Percentiles rank a stretch among this genome's conserved stretches.
These are phyloP conservation scores for roundworm (Caenorhabditis elegans) DNA, from an alignment of 1,140 invertebrate species.

Conservation along the genomic window DNA sequence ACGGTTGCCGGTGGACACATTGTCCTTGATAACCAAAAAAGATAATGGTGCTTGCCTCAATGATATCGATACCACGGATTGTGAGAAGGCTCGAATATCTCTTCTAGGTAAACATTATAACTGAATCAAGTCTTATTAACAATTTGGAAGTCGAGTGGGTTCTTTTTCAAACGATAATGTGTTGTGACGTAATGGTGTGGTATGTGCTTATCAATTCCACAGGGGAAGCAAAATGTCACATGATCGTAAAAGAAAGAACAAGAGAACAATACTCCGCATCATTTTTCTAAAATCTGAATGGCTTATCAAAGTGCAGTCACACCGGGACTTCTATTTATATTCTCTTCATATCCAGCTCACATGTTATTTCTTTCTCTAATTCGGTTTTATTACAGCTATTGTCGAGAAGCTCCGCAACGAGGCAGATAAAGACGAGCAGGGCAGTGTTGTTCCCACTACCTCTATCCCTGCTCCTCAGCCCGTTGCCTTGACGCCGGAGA, in stretches of 20 bases:
- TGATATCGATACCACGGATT: conserved; percentile 51
- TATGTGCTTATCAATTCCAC: conserved; percentile 16
- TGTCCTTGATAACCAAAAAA: conserved; percentile 86
- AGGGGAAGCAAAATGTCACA: not conserved
- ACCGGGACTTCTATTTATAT: no score
- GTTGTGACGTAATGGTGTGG: conserved; percentile 15
- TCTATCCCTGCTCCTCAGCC: not conserved
- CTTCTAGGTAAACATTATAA: conserved; percentile 41
- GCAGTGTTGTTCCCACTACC: not conserved
- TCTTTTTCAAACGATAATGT: conserved; percentile 11
- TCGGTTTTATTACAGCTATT: not conserved
- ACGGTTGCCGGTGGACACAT: conserved; percentile 87
- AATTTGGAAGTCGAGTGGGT: not conserved
- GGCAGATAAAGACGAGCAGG: not conserved
- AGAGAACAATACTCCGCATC: not conserved
- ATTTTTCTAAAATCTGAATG: not conserved
- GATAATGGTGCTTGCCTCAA: conserved; percentile 50
- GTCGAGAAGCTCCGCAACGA: conserved; percentile 27
- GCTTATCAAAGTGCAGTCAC: not conserved
- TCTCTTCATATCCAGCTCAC: no score
- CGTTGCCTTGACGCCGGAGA: not conserved
- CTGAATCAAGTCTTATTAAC: not conserved
- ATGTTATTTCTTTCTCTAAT: not conserved
- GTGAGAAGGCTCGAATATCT: conserved; percentile 39
- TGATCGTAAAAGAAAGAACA: not conserved